Percentiles rank a stretch among this genome's conserved stretches.
phyloP scores from a whole-genome alignment of 2,113 vertebrate genomes.

The Varanus salvator region DNA sequence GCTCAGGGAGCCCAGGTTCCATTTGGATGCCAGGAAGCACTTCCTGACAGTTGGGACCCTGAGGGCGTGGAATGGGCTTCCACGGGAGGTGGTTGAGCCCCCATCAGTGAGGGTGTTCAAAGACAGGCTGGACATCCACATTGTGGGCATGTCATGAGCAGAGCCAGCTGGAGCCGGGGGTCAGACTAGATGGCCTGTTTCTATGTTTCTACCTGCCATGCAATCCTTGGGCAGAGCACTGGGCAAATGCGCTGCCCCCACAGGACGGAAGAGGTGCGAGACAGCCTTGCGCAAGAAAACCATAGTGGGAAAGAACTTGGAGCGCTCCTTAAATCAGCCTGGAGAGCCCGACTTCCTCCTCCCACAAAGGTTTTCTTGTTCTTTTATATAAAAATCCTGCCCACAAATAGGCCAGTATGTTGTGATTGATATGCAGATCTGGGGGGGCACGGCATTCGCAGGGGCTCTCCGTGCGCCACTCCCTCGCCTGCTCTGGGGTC shows the following conservation, averaged over 20 bases:
- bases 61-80: too few species aligned
- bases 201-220: too few species aligned
- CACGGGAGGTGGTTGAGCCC: too few species aligned
- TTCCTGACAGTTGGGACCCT: too few species aligned
- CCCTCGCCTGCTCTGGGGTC: background rate
- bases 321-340: slow-evolving; percentile 40
- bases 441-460: background rate
- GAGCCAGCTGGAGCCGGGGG: too few species aligned
- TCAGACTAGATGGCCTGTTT: too few species aligned
- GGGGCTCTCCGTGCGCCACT: too few species aligned
- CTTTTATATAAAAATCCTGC: background rate
- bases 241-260: background rate
- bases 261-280: background rate
- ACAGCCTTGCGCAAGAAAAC: background rate
- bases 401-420: slow-evolving; percentile 31
- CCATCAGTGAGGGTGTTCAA: too few species aligned
- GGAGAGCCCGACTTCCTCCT: background rate
- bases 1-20: too few species aligned
- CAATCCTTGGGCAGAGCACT: background rate
- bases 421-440: slow-evolving; percentile 66
- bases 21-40: too few species aligned
- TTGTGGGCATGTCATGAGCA: too few species aligned
- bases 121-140: too few species aligned
- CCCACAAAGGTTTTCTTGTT: background rate
- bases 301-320: accelerated